Conservation (phyloP, 30 jellyfish, hydroid and myxozoan species). For the Cassiopea xamachana region DNA sequence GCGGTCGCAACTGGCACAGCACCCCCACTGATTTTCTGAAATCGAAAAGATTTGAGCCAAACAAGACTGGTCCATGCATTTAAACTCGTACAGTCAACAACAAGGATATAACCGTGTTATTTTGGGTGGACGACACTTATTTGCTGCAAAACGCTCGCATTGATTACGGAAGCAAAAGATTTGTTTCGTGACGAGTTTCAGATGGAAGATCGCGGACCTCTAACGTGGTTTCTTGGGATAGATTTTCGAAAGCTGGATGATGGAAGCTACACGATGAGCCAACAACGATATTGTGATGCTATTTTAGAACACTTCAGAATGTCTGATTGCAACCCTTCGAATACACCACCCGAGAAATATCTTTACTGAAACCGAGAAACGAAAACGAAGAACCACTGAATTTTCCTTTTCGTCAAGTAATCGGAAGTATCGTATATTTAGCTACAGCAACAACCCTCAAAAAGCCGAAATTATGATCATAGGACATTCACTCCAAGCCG, state of each 20-base stretch:
- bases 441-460: no score
- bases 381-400: no score
- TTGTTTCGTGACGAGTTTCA: conserved; percentile 16
- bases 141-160: conserved; percentile 11
- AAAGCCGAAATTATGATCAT: no score
- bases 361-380: no score
- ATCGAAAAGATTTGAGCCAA: conserved; percentile 26
- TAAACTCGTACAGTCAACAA: background rate
- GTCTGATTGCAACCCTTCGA: no score
- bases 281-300: background rate
- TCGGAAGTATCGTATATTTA: no score
- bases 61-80: conserved; percentile 8
- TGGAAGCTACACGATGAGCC: conserved; percentile 21
- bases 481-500: no score
- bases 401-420: no score
- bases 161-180: conserved; percentile 18
- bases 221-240: conserved; percentile 7
- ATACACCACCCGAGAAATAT: no score
- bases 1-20: conserved; percentile 24
- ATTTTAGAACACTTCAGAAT: no score
- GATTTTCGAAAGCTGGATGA: conserved; percentile 14
- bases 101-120: background rate
- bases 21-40: conserved; percentile 26
- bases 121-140: conserved; percentile 25
- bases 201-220: conserved; percentile 34